Conservation (phyloP, 2,888 invertebrate species). For the Synanthedon tipuliformis region DNA sequence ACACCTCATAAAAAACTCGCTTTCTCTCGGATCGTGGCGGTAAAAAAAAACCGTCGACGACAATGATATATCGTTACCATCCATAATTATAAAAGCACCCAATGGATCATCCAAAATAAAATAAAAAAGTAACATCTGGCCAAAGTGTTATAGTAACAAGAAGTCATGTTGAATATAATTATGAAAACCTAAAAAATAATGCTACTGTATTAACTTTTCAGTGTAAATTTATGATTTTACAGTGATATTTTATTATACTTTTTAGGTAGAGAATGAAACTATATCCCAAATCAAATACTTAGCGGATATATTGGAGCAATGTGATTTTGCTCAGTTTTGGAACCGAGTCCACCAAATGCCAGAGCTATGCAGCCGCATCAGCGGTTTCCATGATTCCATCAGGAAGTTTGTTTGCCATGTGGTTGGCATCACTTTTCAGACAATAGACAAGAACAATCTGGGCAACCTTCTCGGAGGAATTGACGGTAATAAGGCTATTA, state of each 20-base stretch:
- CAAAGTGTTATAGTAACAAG: no score
- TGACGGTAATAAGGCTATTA: constrained; percentile 72
- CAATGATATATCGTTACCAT: no score
- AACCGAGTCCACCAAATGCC: constrained; percentile 80
- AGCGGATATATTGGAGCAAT: constrained; percentile 91
- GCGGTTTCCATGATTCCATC: constrained; percentile 94
- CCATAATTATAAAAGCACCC: no score
- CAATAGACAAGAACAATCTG: constrained; percentile 85
- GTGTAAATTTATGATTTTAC: background rate
- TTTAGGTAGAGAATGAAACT: constrained; percentile 83
- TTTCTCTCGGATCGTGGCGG: no score
- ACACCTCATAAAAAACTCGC: no score
- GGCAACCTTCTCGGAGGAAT: constrained; percentile 89
- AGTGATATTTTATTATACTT: constrained; percentile 2
- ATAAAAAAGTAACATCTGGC: no score
- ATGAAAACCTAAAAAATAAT: no score
- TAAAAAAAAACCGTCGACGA: no score
- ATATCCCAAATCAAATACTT: constrained; percentile 89
- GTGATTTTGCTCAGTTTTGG: constrained; percentile 95
- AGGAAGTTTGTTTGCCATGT: constrained; percentile 98
- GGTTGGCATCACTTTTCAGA: constrained; percentile 96
- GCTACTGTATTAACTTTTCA: background rate
- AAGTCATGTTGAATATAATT: no score
- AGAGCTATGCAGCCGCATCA: constrained; percentile 81
- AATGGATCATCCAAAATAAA: no score